Evolutionary conservation across 1,140 invertebrate species (phyloP), one percentile per base, ranked within the genome.

Genomic region (Plutomurus gul): DNA sequence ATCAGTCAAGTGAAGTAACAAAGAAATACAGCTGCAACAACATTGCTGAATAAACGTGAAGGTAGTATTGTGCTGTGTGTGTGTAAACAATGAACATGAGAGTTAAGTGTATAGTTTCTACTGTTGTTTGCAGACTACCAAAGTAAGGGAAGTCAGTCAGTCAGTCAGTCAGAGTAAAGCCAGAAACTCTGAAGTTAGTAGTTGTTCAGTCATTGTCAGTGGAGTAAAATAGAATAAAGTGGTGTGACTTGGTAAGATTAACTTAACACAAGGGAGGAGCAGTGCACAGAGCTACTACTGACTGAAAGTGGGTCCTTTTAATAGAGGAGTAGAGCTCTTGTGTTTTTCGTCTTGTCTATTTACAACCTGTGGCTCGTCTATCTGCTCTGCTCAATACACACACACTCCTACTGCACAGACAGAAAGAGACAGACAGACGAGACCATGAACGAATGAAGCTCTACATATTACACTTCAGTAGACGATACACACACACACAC

Each of bases 281-380:
- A 65, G 56, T 33, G 27, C n/a, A n/a, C n/a, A n/a, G 36, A 65
- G 56, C 27, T 65, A 30, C 18, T 65, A n/a, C 39, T 43, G 11
- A n/a, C 39, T 43, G 2, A 4, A 30, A 65, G n/a, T n/a, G 56
- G 18, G 27, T 27, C 30, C 56, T 65, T 65, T 65, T 65, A 65
- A 30, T 65, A 65, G 27, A 25, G 30, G 18, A 18, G 25, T 5
- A 16, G n/a, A 47, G 43, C 43, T 47, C 51, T 65, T 65, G 30
- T 65, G 56, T 36, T n/a, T 65, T 65, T 51, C n/a, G n/a, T 33
- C 56, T 65, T 65, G 56, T 65, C 56, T 65, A 65, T 65, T 65
- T 65, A 65, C 56, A 65, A 65, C 56, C 56, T 65, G 56, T 65
- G 56, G 56, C 56, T 65, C 56, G 25, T 65, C 27, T 65, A n/a